Evolutionary conservation across 2,113 vertebrate species (phyloP).

Genomic region (Vimba vimba): DNA sequence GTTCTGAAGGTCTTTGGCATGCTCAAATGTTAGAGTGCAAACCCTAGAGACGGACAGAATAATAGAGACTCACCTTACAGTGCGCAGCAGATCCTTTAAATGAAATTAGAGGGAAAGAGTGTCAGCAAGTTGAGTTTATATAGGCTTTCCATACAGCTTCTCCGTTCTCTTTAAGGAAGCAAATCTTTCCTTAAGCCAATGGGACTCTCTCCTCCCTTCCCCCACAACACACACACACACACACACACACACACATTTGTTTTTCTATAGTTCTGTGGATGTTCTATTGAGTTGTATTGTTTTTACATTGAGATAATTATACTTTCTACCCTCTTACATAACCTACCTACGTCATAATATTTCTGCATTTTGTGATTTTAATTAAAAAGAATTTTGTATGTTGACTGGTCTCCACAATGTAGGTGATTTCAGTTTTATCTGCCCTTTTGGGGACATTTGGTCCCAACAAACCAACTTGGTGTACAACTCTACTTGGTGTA

Average conservation of each 20-base stretch:
- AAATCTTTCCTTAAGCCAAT: slow-evolving; percentile 43
- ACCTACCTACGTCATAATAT: not conserved
- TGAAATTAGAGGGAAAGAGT: slow-evolving; percentile 7
- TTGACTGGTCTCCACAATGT: not conserved
- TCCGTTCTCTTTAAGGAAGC: slow-evolving; percentile 50
- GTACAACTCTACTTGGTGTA: not conserved
- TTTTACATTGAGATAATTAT: not conserved
- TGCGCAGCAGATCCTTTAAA: slow-evolving; percentile 3
- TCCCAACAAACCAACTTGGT: not conserved
- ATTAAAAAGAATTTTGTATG: not conserved
- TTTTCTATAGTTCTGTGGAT: not conserved
- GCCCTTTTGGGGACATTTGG: not conserved
- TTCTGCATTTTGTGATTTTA: not conserved
- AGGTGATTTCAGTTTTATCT: not conserved
- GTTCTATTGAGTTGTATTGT: not conserved
- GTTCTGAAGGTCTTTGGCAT: not conserved
- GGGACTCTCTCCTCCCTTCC: not conserved
- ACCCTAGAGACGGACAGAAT: slow-evolving; percentile 21
- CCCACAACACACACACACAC: not conserved
- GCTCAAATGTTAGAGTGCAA: slow-evolving; percentile 13
- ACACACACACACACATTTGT: not conserved
- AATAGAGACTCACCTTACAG: slow-evolving; percentile 55
- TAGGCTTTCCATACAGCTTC: slow-evolving; percentile 26
- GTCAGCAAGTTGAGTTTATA: slow-evolving; percentile 50
- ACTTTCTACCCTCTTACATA: not conserved